Conservation (phyloP, 2,888 invertebrate species). For the Sminthurides aquaticus region DNA sequence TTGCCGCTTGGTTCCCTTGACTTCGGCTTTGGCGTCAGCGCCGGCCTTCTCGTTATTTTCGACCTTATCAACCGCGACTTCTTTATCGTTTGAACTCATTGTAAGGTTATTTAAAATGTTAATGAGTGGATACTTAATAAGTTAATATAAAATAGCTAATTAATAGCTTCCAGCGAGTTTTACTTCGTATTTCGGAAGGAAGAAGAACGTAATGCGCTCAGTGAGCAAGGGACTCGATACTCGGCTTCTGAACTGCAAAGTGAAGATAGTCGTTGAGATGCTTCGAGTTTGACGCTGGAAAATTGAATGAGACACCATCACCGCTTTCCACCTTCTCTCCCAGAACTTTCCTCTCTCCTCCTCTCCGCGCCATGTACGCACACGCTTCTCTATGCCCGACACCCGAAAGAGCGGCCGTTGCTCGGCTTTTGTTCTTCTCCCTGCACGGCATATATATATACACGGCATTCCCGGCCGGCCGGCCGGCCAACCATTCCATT, state of each 20-base stretch:
- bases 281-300: not conserved
- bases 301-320: constrained; percentile 1
- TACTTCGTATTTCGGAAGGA: not conserved
- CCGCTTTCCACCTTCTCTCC: not conserved
- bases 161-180: not conserved
- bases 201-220: not conserved
- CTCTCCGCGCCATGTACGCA: not conserved
- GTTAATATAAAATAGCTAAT: constrained; percentile 9
- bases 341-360: not conserved
- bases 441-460: not conserved
- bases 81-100: constrained; percentile 74
- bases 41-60: constrained; percentile 65
- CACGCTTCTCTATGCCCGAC: not conserved
- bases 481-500: no score
- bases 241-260: constrained; percentile 1
- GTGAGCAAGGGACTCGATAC: not conserved
- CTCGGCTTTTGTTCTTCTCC: constrained; percentile 30
- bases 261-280: not conserved
- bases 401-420: constrained; percentile 31
- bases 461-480: not conserved
- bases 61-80: constrained; percentile 73
- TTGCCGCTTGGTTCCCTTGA: constrained; percentile 80
- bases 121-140: constrained; percentile 1
- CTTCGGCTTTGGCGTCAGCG: constrained; percentile 68
- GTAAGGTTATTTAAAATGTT: constrained; percentile 25